Evolutionary conservation across 2,113 vertebrate species (phyloP).

Genomic region (Lophotis ruficrista): DNA sequence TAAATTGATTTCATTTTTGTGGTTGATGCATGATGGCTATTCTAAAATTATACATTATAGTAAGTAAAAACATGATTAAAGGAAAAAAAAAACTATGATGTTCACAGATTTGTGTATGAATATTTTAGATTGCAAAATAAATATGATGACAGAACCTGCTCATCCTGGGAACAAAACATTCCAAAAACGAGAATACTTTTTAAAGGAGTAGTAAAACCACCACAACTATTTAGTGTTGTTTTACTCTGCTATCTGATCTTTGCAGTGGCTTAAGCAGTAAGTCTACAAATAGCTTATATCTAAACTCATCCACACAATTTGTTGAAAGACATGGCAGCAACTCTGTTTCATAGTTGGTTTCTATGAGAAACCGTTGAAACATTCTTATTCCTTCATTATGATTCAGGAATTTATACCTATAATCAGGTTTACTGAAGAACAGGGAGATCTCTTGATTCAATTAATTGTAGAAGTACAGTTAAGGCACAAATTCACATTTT

Average conservation of each 20-base stretch:
- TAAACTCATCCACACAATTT: not conserved
- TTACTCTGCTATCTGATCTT: not conserved
- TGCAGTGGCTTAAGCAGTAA: not conserved
- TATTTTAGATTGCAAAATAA: not conserved
- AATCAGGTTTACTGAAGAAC: not conserved
- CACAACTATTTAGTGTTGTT: not conserved
- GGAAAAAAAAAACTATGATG: not conserved
- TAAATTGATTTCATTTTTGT: not conserved
- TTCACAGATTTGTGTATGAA: not conserved
- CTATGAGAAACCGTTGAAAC: not conserved
- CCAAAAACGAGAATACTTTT: not conserved
- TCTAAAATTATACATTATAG: not conserved
- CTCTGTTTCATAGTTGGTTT: not conserved
- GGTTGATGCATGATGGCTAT: not conserved
- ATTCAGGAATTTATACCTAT: not conserved
- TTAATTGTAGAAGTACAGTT: not conserved
- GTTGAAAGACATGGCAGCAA: not conserved
- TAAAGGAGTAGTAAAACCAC: not conserved
- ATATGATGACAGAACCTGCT: not conserved
- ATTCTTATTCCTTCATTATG: not conserved
- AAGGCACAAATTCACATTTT: not conserved
- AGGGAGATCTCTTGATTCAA: not conserved
- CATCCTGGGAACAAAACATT: not conserved
- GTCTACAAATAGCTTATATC: not conserved
- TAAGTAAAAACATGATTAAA: not conserved